phyloP scores from a whole-genome alignment of 2,113 vertebrate species.

The Rutilus rutilus region DNA sequence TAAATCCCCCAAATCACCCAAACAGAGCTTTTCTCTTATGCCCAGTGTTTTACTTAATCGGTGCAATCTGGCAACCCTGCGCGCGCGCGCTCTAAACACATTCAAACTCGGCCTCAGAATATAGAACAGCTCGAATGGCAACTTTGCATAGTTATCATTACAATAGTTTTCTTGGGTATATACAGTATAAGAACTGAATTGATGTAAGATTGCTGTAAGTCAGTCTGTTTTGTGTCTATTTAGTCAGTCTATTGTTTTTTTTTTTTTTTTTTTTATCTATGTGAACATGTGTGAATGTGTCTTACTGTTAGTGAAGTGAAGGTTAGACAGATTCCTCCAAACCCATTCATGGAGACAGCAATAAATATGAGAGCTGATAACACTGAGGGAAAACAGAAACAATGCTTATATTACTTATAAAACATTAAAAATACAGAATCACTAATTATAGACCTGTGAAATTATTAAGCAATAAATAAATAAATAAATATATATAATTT shows the following conservation, averaged over 20 bases:
- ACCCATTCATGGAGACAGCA: conserved; percentile 87
- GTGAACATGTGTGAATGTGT: conserved; percentile 19
- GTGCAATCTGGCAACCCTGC: too few relatives aligned
- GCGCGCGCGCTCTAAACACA: too few relatives aligned
- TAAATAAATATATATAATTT: background rate
- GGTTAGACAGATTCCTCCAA: conserved; percentile 89
- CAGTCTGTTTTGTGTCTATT: too few relatives aligned
- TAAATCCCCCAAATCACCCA: too few relatives aligned
- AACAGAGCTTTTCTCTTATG: too few relatives aligned
- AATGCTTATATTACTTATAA: conserved; percentile 5
- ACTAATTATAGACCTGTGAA: background rate
- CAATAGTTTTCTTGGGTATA: background rate
- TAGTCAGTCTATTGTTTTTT: too few relatives aligned
- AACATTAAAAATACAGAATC: background rate
- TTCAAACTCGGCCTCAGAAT: background rate
- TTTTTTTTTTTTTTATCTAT: too few relatives aligned
- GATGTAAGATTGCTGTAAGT: background rate
- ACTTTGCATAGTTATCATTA: background rate
- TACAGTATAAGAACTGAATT: background rate
- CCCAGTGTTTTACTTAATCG: too few relatives aligned
- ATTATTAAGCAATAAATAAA: background rate
- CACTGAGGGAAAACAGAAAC: conserved; percentile 60
- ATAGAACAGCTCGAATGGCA: conserved; percentile 10
- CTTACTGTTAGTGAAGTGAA: conserved; percentile 90
- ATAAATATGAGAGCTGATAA: conserved; percentile 86